Evolutionary conservation across 2,888 invertebrate species (phyloP), one percentile per base, ranked within the genome.

Genomic region (Thecocarcelia acutangulata): DNA sequence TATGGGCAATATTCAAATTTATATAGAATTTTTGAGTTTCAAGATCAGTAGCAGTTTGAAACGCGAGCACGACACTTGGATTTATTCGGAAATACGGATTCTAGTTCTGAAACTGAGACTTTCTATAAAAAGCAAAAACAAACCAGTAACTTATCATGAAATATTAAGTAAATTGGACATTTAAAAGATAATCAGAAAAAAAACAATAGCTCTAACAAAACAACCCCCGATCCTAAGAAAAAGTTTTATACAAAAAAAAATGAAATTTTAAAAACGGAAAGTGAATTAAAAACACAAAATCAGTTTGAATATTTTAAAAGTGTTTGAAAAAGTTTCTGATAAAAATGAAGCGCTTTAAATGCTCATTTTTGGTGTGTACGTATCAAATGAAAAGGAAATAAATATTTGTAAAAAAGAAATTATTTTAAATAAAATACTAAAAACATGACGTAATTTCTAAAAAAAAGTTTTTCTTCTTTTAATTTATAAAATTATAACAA

Each of bases 291-390:
- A 24, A 54, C 12, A 21, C 15, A 37, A 33, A 33, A 72, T 58
- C 19, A 28, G 8, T 56, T 61, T 61, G 33, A 24, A n/a, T 37
- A 42, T 21, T 15, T 13, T 56, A 48, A 54, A 54, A 33, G 3
- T 28, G 33, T 15, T 50, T 52, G 1, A 54, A 58, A 44, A 56
- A 74, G 40, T 56, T 48, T 64, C 9, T 11, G n/a, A 33, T 56
- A 44, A 58, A 83, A 58, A 85, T 85, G 86, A 86, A 81, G 79
- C 87, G 87, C 81, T 85, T 88, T 59, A 89, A 88, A 87, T 88
- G 89, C 85, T 88, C 89, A 85, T 88, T 90, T 86, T 87, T 90
- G 87, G 86, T 90, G 86, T 90, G 89, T 90, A 90, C 84, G 89
- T 89, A 83, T 69, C 13, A 48, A 50, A 42, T 50, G 2, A 64